phyloP scores from a whole-genome alignment of 2,888 invertebrate species.

The Sminthurinus aureus region DNA sequence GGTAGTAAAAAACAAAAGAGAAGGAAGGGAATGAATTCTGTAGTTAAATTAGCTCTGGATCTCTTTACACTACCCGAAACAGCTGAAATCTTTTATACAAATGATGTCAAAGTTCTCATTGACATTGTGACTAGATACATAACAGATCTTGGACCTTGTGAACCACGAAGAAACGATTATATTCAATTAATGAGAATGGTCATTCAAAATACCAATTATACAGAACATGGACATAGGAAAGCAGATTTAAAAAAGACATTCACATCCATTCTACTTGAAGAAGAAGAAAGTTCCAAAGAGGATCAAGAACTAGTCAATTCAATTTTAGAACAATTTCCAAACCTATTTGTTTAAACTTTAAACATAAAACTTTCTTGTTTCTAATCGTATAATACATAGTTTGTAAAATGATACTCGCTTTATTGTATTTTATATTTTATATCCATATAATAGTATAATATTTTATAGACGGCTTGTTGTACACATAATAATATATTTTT shows the following conservation, averaged over 20 bases:
- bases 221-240: constrained; percentile 79
- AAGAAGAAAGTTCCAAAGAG: constrained; percentile 74
- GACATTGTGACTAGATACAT: constrained; percentile 92
- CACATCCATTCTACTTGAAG: constrained; percentile 85
- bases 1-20: constrained; percentile 64
- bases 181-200: constrained; percentile 81
- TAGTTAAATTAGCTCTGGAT: constrained; percentile 87
- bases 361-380: too few relatives aligned
- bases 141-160: constrained; percentile 87
- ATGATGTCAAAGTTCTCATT: constrained; percentile 91
- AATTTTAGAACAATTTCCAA: constrained; percentile 88
- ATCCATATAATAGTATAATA: too few relatives aligned
- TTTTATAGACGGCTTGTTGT: too few relatives aligned
- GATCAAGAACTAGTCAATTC: constrained; percentile 83
- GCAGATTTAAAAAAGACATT: constrained; percentile 85
- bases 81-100: constrained; percentile 90
- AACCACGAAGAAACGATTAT: constrained; percentile 79
- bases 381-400: constrained; percentile 13
- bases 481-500: too few relatives aligned
- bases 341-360: constrained; percentile 59
- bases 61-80: constrained; percentile 81
- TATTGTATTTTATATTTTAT: too few relatives aligned
- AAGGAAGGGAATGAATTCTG: constrained; percentile 82
- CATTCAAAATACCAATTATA: constrained; percentile 81
- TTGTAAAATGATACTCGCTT: neutral